Conservation (phyloP, 2,888 invertebrate genomes). For the Crematogaster levior region DNA sequence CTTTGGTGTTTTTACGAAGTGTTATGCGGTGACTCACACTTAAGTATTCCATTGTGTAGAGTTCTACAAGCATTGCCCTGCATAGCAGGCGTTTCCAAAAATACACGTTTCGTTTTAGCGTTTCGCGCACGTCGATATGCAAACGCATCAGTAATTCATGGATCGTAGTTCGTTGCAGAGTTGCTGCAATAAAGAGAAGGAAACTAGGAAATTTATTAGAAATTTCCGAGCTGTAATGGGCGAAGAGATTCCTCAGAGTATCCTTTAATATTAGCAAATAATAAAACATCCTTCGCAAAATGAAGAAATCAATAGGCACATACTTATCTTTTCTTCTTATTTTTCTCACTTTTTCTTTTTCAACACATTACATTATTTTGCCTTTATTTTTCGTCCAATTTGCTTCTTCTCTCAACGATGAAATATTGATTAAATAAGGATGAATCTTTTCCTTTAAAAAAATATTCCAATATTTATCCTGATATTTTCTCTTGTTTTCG, state of each 20-base stretch:
- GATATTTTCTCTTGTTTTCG: conserved; percentile 37
- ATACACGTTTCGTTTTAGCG: conserved; percentile 41
- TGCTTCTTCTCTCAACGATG: background rate
- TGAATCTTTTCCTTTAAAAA: background rate
- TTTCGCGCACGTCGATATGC: conserved; percentile 49
- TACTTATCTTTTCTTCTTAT: background rate
- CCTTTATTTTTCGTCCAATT: background rate
- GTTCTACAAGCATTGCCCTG: conserved; percentile 20
- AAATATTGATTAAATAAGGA: background rate
- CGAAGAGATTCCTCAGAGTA: conserved; percentile 27
- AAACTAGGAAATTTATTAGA: conserved; percentile 48
- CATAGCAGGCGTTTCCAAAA: conserved; percentile 49
- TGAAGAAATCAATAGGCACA: conserved; percentile 13
- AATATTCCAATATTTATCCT: background rate
- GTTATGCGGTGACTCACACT: conserved; percentile 29
- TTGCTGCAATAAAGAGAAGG: conserved; percentile 12
- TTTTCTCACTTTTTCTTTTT: background rate
- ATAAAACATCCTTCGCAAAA: conserved; percentile 33
- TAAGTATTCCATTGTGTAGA: conserved; percentile 41
- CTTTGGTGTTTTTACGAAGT: conserved; percentile 10
- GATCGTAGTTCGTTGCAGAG: conserved; percentile 24
- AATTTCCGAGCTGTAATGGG: conserved; percentile 35
- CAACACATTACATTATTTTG: background rate
- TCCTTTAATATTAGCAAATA: conserved; percentile 23
- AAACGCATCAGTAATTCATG: conserved; percentile 51